A percentile compares a stretch with the other conserved stretches of the same genome.
phyloP scores from a whole-genome alignment of 2,888 invertebrate genomes.

The Acleris cristana region DNA sequence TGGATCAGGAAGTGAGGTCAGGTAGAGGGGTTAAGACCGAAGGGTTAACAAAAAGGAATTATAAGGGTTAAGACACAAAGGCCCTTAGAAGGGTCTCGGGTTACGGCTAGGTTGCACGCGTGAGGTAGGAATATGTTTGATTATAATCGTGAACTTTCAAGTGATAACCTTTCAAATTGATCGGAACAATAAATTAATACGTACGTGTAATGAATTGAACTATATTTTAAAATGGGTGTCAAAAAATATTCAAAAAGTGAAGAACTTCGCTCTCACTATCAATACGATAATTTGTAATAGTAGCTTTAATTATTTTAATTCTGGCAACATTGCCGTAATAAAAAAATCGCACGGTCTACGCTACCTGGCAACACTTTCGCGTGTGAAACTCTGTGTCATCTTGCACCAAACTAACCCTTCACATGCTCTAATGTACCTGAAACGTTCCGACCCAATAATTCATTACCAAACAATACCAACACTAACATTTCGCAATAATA shows the following conservation, averaged over 20 bases:
- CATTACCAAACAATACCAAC: constrained; percentile 79
- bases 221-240: too few species aligned
- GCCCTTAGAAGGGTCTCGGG: constrained; percentile 61
- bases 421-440: constrained; percentile 81
- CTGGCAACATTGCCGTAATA: background rate
- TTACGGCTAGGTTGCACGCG: constrained; percentile 70
- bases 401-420: constrained; percentile 76
- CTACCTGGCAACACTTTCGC: constrained; percentile 74
- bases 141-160: constrained; percentile 26
- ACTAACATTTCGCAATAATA: constrained; percentile 77
- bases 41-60: constrained; percentile 80
- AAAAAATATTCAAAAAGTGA: too few species aligned
- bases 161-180: constrained; percentile 5
- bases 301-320: too few species aligned
- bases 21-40: constrained; percentile 80
- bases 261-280: too few species aligned
- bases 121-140: constrained; percentile 40
- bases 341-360: constrained; percentile 9
- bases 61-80: constrained; percentile 73
- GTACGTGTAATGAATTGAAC: too few species aligned
- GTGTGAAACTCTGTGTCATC: constrained; percentile 79
- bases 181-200: background rate
- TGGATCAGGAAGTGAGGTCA: constrained; percentile 81
- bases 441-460: constrained; percentile 82
- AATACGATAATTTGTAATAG: too few species aligned